Evolutionary conservation across 2,888 invertebrate genomes (phyloP).

Genomic region (Trichogramma dendrolimi): DNA sequence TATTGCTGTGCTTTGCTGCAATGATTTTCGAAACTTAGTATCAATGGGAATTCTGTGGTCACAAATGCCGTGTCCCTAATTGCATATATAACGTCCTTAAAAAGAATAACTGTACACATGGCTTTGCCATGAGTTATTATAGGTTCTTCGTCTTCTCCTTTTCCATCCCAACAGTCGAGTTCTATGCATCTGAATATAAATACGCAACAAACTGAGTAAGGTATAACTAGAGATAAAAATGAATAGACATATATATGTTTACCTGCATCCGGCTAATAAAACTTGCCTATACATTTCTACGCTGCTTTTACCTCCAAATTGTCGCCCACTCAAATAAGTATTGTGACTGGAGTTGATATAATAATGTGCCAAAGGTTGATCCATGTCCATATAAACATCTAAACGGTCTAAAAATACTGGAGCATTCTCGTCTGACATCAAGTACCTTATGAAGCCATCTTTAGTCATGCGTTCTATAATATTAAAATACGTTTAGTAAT

Average conservation of each 20-base stretch:
- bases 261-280: constrained; percentile 93
- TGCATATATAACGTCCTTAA: constrained; percentile 96
- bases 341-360: constrained; percentile 99
- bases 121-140: constrained; percentile 99
- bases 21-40: constrained; percentile 98
- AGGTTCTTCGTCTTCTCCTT: constrained; percentile 96
- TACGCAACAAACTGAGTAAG: background rate
- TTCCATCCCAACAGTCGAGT: constrained; percentile 98
- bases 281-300: constrained; percentile 99
- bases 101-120: constrained; percentile 98
- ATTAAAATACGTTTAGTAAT: background rate
- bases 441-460: constrained; percentile 94
- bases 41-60: constrained; percentile 94
- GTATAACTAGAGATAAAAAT: background rate
- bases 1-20: constrained; percentile 97
- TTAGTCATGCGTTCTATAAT: constrained; percentile 74
- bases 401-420: constrained; percentile 98
- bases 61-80: constrained; percentile 97
- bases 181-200: constrained; percentile 77
- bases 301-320: constrained; percentile 97
- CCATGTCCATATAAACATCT: constrained; percentile 98
- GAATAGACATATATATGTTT: constrained; percentile 33
- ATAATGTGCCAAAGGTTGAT: constrained; percentile 95
- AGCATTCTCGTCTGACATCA: constrained; percentile 99
- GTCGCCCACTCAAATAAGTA: constrained; percentile 88